Conservation (phyloP, 2,113 vertebrate genomes). For the Leptodactylus fuscus region DNA sequence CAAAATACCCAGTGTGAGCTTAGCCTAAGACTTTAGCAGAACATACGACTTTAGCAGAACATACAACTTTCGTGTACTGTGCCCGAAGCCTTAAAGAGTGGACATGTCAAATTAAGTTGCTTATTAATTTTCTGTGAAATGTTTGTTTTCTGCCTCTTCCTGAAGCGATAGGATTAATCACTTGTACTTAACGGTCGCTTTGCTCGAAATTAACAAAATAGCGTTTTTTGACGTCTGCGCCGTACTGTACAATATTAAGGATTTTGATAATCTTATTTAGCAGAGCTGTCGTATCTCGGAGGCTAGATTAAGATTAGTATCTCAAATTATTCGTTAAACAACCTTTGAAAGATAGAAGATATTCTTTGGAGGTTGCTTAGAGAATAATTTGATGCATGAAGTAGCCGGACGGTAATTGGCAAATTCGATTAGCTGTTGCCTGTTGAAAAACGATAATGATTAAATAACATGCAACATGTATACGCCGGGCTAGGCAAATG, state of each 20-base stretch:
- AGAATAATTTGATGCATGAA: slow-evolving; percentile 22
- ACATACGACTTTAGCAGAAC: too few species aligned
- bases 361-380: slow-evolving; percentile 5
- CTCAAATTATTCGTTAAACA: slow-evolving; percentile 8
- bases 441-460: slow-evolving; percentile 7
- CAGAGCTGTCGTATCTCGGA: background rate
- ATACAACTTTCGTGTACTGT: too few species aligned
- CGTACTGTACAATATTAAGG: background rate
- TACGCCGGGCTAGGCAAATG: background rate
- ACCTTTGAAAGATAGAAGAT: slow-evolving; percentile 12
- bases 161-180: background rate
- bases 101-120: too few species aligned
- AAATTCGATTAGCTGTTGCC: slow-evolving; percentile 16
- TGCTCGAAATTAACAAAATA: background rate
- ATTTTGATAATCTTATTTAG: background rate
- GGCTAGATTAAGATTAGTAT: slow-evolving; percentile 19
- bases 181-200: background rate
- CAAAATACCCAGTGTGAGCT: too few species aligned
- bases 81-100: too few species aligned
- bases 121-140: background rate
- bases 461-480: background rate
- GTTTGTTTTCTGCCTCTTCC: background rate
- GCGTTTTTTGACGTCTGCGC: background rate
- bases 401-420: background rate
- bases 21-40: too few species aligned